Evolutionary conservation across 2,113 vertebrate species (phyloP), one percentile per base, ranked within the genome.

Genomic region (Dasyprocta punctata): DNA sequence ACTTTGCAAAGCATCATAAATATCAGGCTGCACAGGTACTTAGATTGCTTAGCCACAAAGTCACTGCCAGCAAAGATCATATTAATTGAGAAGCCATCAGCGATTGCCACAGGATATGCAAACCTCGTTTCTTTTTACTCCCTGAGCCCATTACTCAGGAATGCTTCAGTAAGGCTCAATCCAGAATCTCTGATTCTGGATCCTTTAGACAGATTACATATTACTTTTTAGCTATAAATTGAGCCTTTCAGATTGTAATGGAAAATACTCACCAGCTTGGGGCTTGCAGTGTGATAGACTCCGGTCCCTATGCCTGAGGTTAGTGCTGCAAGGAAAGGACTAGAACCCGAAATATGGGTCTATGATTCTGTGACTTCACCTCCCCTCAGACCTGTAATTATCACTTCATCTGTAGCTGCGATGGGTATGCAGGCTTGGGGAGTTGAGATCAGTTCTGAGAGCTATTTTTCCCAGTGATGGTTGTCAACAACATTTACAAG

Each of bases 321-420:
- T 4, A 7, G 36, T 52, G 28, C 44, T 52, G 1, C 5, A 33
- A 7, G 47, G 3, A 33, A 17, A 16, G 0, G 30, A 12, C 24
- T 17, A 12, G 41, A 12, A 9, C 30, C 17, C n/a, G 28, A 86
- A 20, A 49, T 67, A 52, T 26, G 30, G 41, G 16, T 22, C 41
- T 65, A 44, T 86, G 61, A 44, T 49, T 47, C 60, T 49, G 44
- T 65, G 61, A 67, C 44, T 47, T 49, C 61, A 47, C 0, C 19
- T 86, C 61, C 61, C 61, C 19, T 10, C 28, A n/a, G 44, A 86
- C 60, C 44, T n/a, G 44, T 20, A 86, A 61, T 84, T 44, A 84
- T n/a, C 24, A 7, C 5, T 67, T 86, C 84, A 67, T 11, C 61
- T 33, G 30, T 7, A 56, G 58, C 33, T 38, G 58, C 7, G 7